Conservation (phyloP, 2,113 vertebrate species). For the Chloropsis cyanopogon region DNA sequence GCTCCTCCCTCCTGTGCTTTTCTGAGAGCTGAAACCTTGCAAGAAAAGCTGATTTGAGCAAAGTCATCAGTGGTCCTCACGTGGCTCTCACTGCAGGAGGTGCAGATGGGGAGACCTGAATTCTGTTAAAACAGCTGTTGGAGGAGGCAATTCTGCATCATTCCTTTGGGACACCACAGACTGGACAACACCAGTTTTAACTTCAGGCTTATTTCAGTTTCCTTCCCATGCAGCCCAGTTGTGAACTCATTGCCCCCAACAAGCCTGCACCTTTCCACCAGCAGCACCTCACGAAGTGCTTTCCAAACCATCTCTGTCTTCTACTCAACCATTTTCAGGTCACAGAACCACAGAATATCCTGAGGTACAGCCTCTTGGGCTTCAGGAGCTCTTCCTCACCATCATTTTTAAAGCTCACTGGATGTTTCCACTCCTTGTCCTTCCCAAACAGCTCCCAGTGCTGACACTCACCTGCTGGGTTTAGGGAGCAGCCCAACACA, state of each 20-base stretch:
- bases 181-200: background rate
- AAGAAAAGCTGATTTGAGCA: background rate
- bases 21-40: background rate
- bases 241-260: rapidly evolving
- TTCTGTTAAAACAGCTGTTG: rapidly evolving
- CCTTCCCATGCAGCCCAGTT: background rate
- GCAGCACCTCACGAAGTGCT: background rate
- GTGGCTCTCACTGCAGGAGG: background rate
- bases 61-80: background rate
- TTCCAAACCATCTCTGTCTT: background rate
- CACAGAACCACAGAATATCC: background rate
- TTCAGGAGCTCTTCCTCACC: background rate
- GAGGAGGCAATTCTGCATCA: background rate
- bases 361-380: background rate
- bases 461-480: background rate
- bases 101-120: background rate
- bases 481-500: background rate
- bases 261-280: background rate
- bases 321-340: background rate
- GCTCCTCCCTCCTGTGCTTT: background rate
- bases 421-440: rapidly evolving
- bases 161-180: background rate
- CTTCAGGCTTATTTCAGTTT: background rate
- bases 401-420: background rate
- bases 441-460: background rate